Evolutionary conservation across 2,797 vertebrate genomes (phyloP).

Genomic region (Alectoris magna): DNA sequence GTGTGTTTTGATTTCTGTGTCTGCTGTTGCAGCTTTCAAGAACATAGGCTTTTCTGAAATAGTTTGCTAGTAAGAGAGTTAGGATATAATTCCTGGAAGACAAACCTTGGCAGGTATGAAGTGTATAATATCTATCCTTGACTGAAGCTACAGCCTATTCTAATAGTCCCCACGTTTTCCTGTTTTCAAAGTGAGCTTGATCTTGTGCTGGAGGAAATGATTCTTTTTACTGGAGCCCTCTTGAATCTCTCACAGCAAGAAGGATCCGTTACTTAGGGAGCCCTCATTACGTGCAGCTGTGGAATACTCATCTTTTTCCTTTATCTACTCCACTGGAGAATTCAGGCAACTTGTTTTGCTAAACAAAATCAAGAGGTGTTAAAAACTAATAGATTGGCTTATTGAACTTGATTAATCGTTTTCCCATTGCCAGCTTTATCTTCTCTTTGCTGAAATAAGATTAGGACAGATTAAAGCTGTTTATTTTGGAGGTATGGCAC

Average conservation of each 20-base stretch:
- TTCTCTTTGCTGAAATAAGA: slow-evolving; percentile 68
- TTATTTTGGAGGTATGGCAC: slow-evolving; percentile 46
- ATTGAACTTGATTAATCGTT: slow-evolving; percentile 78
- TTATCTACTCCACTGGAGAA: slow-evolving; percentile 74
- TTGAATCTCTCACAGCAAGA: slow-evolving; percentile 76
- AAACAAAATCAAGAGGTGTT: slow-evolving; percentile 73
- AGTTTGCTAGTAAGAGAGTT: slow-evolving; percentile 53
- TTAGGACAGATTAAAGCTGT: slow-evolving; percentile 66
- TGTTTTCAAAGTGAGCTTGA: slow-evolving; percentile 64
- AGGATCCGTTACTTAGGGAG: slow-evolving; percentile 71
- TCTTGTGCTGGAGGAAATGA: slow-evolving; percentile 54
- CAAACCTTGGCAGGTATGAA: slow-evolving; percentile 63
- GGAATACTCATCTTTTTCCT: slow-evolving; percentile 62
- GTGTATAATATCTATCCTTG: slow-evolving; percentile 58
- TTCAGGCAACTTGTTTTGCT: slow-evolving; percentile 71
- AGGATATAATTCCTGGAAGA: slow-evolving; percentile 59
- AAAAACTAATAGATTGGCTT: slow-evolving; percentile 77
- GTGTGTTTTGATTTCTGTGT: slow-evolving; percentile 55
- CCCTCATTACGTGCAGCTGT: slow-evolving; percentile 70
- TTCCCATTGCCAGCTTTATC: slow-evolving; percentile 56
- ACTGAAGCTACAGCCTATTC: slow-evolving; percentile 27
- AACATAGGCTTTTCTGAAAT: slow-evolving; percentile 40
- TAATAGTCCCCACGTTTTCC: slow-evolving; percentile 48
- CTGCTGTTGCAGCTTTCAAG: slow-evolving; percentile 25
- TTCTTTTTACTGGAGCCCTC: slow-evolving; percentile 41